Percentiles rank a stretch among this genome's conserved stretches.
phyloP scores from a whole-genome alignment of 2,888 invertebrate species.

The Cheilosia grossa region DNA sequence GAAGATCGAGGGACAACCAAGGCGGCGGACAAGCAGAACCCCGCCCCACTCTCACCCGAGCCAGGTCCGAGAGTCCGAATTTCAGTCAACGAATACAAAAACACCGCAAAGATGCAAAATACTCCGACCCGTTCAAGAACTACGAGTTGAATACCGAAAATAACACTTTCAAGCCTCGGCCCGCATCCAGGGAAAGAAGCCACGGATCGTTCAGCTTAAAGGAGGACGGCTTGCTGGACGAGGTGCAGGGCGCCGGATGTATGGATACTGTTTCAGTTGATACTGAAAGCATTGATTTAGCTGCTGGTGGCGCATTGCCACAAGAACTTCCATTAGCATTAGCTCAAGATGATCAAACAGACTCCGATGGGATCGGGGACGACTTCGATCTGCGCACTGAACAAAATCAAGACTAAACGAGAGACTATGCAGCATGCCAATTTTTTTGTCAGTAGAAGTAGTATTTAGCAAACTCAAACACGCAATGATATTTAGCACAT shows the following conservation, averaged over 20 bases:
- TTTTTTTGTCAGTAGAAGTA: conserved; percentile 42
- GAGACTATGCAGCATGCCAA: conserved; percentile 55
- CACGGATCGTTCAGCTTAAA: conserved; percentile 47
- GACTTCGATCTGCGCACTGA: conserved; percentile 54
- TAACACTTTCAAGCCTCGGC: conserved; percentile 80
- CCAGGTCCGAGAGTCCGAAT: conserved; percentile 82
- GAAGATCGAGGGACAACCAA: conserved; percentile 80
- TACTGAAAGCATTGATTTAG: conserved; percentile 49
- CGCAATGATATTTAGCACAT: conserved; percentile 46
- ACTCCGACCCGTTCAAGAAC: conserved; percentile 81
- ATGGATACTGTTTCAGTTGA: conserved; percentile 52
- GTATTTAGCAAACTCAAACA: conserved; percentile 7
- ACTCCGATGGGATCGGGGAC: conserved; percentile 59
- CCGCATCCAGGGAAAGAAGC: conserved; percentile 45
- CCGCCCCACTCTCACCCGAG: conserved; percentile 79
- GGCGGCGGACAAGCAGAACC: conserved; percentile 68
- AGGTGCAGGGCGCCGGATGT: conserved; percentile 28
- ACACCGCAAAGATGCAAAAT: conserved; percentile 76
- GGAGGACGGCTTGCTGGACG: conserved; percentile 51
- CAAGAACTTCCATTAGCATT: conserved; percentile 24
- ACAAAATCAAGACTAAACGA: conserved; percentile 61
- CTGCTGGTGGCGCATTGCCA: conserved; percentile 29
- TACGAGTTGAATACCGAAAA: conserved; percentile 82
- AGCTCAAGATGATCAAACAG: conserved; percentile 52
- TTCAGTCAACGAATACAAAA: conserved; percentile 78